Conservation (phyloP, 1,140 invertebrate genomes). For the Zaprionus africanus region DNA sequence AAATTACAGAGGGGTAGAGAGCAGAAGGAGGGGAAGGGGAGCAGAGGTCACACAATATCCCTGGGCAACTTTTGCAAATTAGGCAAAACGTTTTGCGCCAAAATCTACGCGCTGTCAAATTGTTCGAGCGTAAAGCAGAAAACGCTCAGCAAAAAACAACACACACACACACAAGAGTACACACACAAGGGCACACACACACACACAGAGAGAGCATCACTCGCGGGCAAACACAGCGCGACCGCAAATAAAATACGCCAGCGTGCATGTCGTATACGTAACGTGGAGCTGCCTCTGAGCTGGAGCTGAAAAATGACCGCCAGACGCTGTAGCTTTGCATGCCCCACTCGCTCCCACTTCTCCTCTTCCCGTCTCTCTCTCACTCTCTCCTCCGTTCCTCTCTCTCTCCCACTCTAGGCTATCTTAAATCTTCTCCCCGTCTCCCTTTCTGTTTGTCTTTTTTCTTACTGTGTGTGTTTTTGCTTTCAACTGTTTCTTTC, state of each 20-base stretch:
- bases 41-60: slow-evolving; percentile 20
- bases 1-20: slow-evolving; percentile 46
- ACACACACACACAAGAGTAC: slow-evolving; percentile 12
- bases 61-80: slow-evolving; percentile 75
- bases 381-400: background rate
- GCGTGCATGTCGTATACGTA: slow-evolving; percentile 71
- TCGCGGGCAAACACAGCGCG: slow-evolving; percentile 29
- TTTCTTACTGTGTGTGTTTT: slow-evolving; percentile 66
- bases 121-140: slow-evolving; percentile 74
- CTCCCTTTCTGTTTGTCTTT: background rate
- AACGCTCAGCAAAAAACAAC: slow-evolving; percentile 52
- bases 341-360: slow-evolving; percentile 19
- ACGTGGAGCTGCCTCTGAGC: slow-evolving; percentile 54
- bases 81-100: slow-evolving; percentile 82
- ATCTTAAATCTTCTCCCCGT: slow-evolving; percentile 60
- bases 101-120: slow-evolving; percentile 81
- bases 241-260: slow-evolving; percentile 74
- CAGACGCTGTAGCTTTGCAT: slow-evolving; percentile 60
- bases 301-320: slow-evolving; percentile 72
- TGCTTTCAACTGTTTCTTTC: slow-evolving; percentile 68
- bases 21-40: background rate
- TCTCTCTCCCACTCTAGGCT: background rate
- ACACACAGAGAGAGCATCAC: background rate
- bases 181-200: slow-evolving; percentile 1
- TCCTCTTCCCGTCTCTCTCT: slow-evolving; percentile 24